Percentiles rank a stretch among this genome's conserved stretches.
Conservation (phyloP, 2,888 invertebrate genomes). For the Chesias legatella region DNA sequence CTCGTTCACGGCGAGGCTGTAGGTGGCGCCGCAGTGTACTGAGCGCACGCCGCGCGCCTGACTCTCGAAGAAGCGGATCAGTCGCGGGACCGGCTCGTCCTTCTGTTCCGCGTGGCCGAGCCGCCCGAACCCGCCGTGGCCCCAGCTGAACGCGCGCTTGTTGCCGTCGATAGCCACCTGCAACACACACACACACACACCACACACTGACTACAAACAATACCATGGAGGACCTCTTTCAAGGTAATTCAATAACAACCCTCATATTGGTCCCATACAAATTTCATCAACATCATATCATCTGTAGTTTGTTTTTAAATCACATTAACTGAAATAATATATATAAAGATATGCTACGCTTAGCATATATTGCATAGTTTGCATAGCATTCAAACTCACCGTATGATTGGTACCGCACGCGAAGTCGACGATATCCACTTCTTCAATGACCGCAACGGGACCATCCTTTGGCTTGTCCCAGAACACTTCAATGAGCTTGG, state of each 20-base stretch:
- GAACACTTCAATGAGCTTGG: slow-evolving; percentile 91
- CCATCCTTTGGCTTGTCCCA: slow-evolving; percentile 94
- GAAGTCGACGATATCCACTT: slow-evolving; percentile 93
- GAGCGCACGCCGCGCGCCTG: slow-evolving; percentile 90
- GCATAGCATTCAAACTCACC: too few relatives aligned
- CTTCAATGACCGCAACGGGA: slow-evolving; percentile 89
- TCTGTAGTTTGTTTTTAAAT: too few relatives aligned
- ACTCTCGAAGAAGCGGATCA: slow-evolving; percentile 93
- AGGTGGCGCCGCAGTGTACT: slow-evolving; percentile 92
- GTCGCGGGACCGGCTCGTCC: slow-evolving; percentile 92
- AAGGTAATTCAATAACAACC: too few relatives aligned
- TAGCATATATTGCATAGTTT: too few relatives aligned
- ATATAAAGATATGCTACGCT: too few relatives aligned
- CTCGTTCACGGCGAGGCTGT: slow-evolving; percentile 91
- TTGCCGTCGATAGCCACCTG: slow-evolving; percentile 92
- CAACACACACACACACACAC: not conserved
- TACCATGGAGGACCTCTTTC: too few relatives aligned
- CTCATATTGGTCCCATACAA: too few relatives aligned
- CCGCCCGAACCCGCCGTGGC: slow-evolving; percentile 96
- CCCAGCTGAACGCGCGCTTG: slow-evolving; percentile 96
- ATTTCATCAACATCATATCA: too few relatives aligned
- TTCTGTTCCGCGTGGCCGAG: slow-evolving; percentile 95
- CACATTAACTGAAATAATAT: too few relatives aligned
- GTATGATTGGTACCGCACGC: slow-evolving; percentile 96
- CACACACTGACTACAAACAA: too few relatives aligned